Conservation (phyloP, 2,113 vertebrate species). For the Nannospalax galili region DNA sequence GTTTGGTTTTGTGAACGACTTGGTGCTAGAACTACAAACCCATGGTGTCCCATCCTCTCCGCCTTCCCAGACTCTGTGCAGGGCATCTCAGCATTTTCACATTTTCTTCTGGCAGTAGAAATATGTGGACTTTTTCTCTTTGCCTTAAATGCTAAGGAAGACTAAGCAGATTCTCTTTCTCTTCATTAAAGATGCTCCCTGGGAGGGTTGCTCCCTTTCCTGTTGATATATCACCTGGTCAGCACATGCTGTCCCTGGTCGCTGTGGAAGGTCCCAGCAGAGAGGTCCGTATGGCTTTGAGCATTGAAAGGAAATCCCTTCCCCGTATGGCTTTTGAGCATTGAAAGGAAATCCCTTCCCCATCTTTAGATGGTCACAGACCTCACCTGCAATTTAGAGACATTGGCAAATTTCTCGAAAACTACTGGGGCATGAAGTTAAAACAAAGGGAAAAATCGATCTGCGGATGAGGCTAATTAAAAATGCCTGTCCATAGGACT, state of each 20-base stretch:
- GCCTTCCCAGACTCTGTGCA: no score
- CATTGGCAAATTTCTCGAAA: conserved; percentile 55
- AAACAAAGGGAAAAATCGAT: conserved; percentile 46
- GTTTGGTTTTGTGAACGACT: background rate
- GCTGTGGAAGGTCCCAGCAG: background rate
- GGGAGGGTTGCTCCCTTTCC: conserved; percentile 2
- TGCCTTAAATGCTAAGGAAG: conserved; percentile 30
- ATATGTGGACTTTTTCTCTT: background rate
- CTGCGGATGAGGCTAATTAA: conserved; percentile 29
- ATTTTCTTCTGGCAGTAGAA: background rate
- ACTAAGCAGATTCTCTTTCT: conserved; percentile 16
- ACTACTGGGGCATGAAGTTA: background rate
- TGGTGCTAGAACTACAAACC: no score
- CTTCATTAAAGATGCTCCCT: background rate
- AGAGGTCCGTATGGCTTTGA: background rate
- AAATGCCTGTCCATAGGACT: background rate
- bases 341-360: conserved; percentile 12
- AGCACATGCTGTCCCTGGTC: background rate
- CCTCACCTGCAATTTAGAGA: conserved; percentile 40
- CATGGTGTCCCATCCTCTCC: background rate
- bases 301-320: conserved; percentile 17
- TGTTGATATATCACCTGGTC: background rate
- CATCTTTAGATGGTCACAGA: background rate
- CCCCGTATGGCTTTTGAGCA: background rate
- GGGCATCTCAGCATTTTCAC: background rate